Conservation (phyloP, 1,140 invertebrate species). For the Oppia nitens region DNA sequence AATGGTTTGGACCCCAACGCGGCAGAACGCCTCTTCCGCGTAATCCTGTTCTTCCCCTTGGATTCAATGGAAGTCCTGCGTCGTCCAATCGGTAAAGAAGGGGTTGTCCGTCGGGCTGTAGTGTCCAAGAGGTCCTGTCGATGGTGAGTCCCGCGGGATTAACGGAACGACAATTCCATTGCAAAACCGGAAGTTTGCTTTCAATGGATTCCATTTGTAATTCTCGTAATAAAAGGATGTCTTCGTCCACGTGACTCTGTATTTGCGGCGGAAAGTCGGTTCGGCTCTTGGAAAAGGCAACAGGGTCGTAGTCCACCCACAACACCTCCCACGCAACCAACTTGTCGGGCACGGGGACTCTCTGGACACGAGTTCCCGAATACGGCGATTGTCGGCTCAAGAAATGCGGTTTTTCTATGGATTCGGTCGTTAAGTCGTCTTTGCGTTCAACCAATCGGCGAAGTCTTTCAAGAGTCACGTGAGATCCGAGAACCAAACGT, state of each 20-base stretch:
- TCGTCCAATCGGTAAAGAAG: slow-evolving; percentile 22
- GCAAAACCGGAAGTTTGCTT: slow-evolving; percentile 15
- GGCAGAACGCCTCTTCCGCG: slow-evolving; percentile 30
- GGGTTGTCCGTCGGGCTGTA: slow-evolving; percentile 9
- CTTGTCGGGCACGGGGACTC: slow-evolving; percentile 34
- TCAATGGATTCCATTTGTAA: neutral
- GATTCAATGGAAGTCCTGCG: slow-evolving; percentile 26
- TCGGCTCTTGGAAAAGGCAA: slow-evolving; percentile 25
- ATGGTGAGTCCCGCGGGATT: slow-evolving; percentile 23
- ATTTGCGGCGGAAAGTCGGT: slow-evolving; percentile 24
- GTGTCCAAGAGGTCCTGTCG: slow-evolving; percentile 23
- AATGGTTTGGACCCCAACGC: slow-evolving; percentile 35
- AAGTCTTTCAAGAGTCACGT: too few relatives aligned
- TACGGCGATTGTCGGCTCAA: slow-evolving; percentile 31
- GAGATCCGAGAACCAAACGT: too few relatives aligned
- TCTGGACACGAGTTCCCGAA: slow-evolving; percentile 28
- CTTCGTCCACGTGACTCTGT: slow-evolving; percentile 28
- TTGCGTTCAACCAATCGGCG: too few relatives aligned
- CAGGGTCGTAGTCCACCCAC: slow-evolving; percentile 29
- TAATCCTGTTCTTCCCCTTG: slow-evolving; percentile 32
- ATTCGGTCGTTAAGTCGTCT: slow-evolving; percentile 28
- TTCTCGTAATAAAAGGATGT: slow-evolving; percentile 23
- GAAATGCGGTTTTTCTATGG: slow-evolving; percentile 22
- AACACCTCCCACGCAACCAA: slow-evolving; percentile 33
- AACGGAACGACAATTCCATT: slow-evolving; percentile 23